Evolutionary conservation across 2,888 invertebrate species (phyloP).

Genomic region (Spatulosminthurus flaviceps): DNA sequence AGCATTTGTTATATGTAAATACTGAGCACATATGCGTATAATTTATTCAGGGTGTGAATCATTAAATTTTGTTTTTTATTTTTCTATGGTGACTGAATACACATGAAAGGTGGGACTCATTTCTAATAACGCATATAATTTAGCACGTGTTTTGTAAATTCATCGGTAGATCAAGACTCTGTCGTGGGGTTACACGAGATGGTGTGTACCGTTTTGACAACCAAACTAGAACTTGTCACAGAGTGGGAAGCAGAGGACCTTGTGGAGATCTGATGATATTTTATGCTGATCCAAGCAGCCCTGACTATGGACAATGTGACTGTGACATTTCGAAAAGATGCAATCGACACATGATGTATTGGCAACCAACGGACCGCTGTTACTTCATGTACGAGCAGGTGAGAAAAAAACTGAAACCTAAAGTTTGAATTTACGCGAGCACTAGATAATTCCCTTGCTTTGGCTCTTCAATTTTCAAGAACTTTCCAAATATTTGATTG

Average conservation of each 20-base stretch:
- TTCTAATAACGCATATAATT: neutral
- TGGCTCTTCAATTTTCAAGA: too few relatives aligned
- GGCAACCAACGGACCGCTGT: neutral
- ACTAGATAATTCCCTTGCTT: too few relatives aligned
- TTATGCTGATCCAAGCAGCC: constrained; percentile 40
- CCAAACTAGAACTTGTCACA: constrained; percentile 40
- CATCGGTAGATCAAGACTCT: neutral
- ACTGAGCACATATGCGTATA: too few relatives aligned
- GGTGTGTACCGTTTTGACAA: constrained; percentile 40
- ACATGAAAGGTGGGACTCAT: too few relatives aligned
- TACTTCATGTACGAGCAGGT: constrained; percentile 29
- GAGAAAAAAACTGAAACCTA: neutral
- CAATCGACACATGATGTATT: constrained; percentile 24
- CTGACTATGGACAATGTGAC: constrained; percentile 40
- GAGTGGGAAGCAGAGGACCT: constrained; percentile 43
- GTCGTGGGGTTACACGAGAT: neutral
- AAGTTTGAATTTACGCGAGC: neutral
- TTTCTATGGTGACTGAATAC: too few relatives aligned
- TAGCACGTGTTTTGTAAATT: too few relatives aligned
- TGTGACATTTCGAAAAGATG: neutral
- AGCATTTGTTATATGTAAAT: too few relatives aligned
- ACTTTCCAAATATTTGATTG: too few relatives aligned
- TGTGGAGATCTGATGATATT: constrained; percentile 43
- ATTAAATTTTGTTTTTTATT: too few relatives aligned
- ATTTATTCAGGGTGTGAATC: too few relatives aligned